Evolutionary conservation across 2,888 invertebrate species (phyloP).

Genomic region (Blastobasis adustella): DNA sequence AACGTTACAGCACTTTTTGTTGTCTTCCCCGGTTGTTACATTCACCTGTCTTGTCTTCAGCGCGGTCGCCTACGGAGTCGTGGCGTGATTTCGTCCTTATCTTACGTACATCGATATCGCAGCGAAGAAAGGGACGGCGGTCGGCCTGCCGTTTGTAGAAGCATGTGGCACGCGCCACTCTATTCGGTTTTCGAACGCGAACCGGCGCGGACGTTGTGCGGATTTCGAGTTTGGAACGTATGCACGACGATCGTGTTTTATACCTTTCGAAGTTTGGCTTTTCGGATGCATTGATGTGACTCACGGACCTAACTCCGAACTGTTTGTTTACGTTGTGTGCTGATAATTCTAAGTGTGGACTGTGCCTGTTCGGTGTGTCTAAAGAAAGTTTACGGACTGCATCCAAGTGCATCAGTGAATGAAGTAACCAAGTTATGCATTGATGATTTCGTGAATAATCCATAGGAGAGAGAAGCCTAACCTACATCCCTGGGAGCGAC

Average conservation of each 20-base stretch:
- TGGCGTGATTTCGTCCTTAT: constrained; percentile 47
- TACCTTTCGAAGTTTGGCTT: constrained; percentile 32
- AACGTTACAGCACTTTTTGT: constrained; percentile 61
- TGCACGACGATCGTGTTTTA: constrained; percentile 57
- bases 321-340: constrained; percentile 12
- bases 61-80: constrained; percentile 33
- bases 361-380: constrained; percentile 23
- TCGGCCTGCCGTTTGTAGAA: constrained; percentile 36
- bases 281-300: neutral
- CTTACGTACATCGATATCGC: constrained; percentile 28
- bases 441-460: constrained; percentile 40
- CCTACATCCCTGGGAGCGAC: constrained; percentile 50
- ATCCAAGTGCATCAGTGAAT: constrained; percentile 21
- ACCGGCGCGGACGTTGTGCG: constrained; percentile 41
- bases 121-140: constrained; percentile 53
- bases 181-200: constrained; percentile 64
- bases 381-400: constrained; percentile 22
- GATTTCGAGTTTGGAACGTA: constrained; percentile 29
- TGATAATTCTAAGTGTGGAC: constrained; percentile 19
- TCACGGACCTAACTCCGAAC: constrained; percentile 6
- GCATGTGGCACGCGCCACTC: constrained; percentile 68
- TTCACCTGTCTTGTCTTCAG: constrained; percentile 61
- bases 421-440: constrained; percentile 25
- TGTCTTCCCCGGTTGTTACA: constrained; percentile 53
- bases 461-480: constrained; percentile 44